Base-by-base conservation (phyloP, 1,140 invertebrate species). In the Pygmarrhopalites habei region DNA sequence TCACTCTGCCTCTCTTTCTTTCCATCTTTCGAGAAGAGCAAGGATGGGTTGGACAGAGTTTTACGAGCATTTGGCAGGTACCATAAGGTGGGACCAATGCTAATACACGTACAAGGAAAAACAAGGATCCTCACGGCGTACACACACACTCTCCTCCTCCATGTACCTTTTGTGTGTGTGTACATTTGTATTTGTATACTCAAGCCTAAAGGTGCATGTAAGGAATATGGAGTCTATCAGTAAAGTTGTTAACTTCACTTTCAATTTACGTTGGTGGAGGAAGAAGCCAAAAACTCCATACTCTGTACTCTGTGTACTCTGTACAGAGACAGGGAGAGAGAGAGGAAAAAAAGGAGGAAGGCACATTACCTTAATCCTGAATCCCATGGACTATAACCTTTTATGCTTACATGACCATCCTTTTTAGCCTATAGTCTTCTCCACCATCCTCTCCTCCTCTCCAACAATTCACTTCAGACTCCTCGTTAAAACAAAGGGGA, bases 61-160 rank as follows among this genome's bases (percentile, higher is more conserved):
- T 64, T 64, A 64, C 56, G 62, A 64, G 44, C 35, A 35, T 32
- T 32, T 28, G 62, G 41, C 62, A 64, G 62, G 62, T 64, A 64
- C 62, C 55, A 58, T 58, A 64, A 64, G 62, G 62, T 64, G 55
- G 49, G 4, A 52, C 49, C 28, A n/a, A 52, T 52, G 49, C 21
- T 52, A 52, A 52, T 52, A 52, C 49, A 52, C 49, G 49, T n/a
- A n/a, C 23, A 28, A 52, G 28, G 49, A 52, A 25, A 52, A 52
- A 52, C 49, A 52, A 52, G 5, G 32, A 35, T 7, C 32, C 49
- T 52, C 49, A 52, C 49, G 49, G 25, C 49, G 28, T 26, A n/a
- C n/a, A n/a, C n/a, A n/a, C 5, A n/a, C 23, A 14, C 21, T 52
- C 19, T 49, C 46, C 19, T 49, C 7, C 46, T 15, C n/a, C 10